phyloP scores from a whole-genome alignment of 92 coral and sea anemone species.

The Diadumene lineata region DNA sequence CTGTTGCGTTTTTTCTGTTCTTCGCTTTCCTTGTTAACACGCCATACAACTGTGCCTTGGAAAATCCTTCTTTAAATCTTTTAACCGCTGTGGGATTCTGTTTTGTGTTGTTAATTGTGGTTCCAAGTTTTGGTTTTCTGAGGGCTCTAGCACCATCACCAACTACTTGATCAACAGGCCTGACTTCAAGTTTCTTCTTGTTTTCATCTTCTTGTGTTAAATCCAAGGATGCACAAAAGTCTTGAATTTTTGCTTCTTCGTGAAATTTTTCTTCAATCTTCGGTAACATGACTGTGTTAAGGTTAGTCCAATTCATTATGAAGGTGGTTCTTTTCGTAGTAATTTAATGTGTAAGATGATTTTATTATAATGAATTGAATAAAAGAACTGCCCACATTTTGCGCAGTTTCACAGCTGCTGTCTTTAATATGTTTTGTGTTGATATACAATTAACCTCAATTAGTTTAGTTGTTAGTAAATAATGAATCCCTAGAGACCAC shows the following conservation, averaged over 20 bases:
- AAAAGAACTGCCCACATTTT: background rate
- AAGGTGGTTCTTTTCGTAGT: background rate
- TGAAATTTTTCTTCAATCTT: constrained; percentile 43
- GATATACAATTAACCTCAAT: background rate
- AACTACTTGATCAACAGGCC: background rate
- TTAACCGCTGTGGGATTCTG: background rate
- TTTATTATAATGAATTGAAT: background rate
- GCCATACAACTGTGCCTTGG: constrained; percentile 2
- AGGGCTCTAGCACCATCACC: background rate
- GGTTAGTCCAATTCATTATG: background rate
- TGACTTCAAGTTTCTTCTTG: constrained; percentile 11
- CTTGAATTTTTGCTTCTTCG: constrained; percentile 50
- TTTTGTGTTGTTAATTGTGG: background rate
- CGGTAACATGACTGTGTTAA: constrained; percentile 15
- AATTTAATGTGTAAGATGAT: background rate
- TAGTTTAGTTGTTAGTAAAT: background rate
- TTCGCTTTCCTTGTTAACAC: background rate
- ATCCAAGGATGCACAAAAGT: constrained; percentile 45
- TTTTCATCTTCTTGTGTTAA: constrained; percentile 19
- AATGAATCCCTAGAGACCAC: background rate
- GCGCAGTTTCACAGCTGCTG: background rate
- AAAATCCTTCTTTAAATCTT: constrained; percentile 2
- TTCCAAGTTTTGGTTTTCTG: background rate
- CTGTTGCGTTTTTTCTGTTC: background rate
- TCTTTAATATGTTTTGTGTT: background rate